Evolutionary conservation across 2,113 vertebrate genomes (phyloP).

Genomic region (Eretmochelys imbricata): DNA sequence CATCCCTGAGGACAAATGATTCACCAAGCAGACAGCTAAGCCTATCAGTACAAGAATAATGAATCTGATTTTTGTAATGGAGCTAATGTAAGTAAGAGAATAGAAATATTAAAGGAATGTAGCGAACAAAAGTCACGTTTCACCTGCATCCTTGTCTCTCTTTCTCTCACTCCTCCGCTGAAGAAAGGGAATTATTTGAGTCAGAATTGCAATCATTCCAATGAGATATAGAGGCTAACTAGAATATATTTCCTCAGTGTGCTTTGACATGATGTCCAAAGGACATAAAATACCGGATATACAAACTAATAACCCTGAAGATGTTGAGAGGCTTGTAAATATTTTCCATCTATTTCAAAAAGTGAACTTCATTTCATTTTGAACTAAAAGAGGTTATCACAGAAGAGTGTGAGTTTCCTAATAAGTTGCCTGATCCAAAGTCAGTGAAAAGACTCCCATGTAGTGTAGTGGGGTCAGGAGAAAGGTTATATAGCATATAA

Average conservation of each 20-base stretch:
- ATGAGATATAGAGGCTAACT: background rate
- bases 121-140: background rate
- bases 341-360: background rate
- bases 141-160: background rate
- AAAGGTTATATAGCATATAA: background rate
- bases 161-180: background rate
- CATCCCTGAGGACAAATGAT: background rate
- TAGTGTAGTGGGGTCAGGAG: background rate
- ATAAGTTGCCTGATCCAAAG: background rate
- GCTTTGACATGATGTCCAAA: background rate
- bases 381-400: background rate
- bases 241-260: background rate
- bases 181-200: background rate
- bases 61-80: background rate
- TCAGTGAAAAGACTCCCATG: background rate
- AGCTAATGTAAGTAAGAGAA: background rate
- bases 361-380: background rate
- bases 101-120: background rate
- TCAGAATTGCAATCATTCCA: background rate
- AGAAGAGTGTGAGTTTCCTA: background rate
- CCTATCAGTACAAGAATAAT: constrained; percentile 4
- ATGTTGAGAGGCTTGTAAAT: background rate
- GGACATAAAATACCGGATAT: background rate
- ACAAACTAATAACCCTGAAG: background rate
- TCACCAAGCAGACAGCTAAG: background rate